phyloP scores from a whole-genome alignment of 2,113 vertebrate genomes.

The Peromyscus californicus region DNA sequence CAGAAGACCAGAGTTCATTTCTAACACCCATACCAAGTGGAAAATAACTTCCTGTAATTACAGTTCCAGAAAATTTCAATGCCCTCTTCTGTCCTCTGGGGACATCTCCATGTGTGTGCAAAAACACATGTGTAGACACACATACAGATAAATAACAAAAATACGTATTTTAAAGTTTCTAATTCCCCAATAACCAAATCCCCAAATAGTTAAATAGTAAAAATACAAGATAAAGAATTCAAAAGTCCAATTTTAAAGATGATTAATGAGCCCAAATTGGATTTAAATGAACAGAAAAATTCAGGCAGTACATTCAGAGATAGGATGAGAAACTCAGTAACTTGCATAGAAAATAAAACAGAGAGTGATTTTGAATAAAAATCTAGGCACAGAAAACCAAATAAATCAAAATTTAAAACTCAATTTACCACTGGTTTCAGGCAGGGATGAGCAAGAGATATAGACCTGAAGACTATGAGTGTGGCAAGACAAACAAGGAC shows the following conservation, averaged over 20 bases:
- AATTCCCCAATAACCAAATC: neutral
- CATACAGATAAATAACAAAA: neutral
- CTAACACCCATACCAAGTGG: neutral
- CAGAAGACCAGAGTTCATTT: neutral
- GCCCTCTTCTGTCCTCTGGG: neutral
- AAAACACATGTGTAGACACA: neutral
- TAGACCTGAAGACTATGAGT: neutral
- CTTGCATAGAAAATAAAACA: neutral
- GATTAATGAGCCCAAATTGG: neutral
- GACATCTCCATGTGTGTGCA: neutral
- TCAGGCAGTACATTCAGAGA: neutral
- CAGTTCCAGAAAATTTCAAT: neutral
- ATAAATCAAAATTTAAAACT: neutral
- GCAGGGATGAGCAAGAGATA: neutral
- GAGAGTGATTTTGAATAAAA: neutral
- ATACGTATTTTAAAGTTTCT: neutral
- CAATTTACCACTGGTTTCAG: neutral
- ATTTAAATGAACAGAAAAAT: neutral
- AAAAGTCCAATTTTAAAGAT: neutral
- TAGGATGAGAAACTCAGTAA: neutral
- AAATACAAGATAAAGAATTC: neutral
- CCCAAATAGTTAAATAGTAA: neutral
- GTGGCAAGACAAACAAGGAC: neutral
- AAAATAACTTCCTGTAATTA: neutral
- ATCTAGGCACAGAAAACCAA: neutral